Base-by-base conservation (phyloP, 2,113 vertebrate species). In the Onychostoma macrolepis region DNA sequence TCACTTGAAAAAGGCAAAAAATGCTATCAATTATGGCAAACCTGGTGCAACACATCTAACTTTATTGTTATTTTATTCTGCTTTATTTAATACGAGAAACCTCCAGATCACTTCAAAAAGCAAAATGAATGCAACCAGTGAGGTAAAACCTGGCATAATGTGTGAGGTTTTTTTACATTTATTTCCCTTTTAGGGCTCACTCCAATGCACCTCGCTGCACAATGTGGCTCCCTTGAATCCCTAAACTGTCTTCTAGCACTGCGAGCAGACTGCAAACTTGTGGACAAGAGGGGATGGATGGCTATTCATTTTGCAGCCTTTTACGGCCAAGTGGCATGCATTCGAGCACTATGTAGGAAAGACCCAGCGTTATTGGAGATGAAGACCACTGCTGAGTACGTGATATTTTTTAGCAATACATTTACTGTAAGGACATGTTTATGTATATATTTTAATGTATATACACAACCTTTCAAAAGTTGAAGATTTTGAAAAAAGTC, bases 241-340 rank as follows among this genome's bases (percentile, higher is more conserved):
- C 88, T 94, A 21, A 53, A 89, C 89, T 96, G 94, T 80, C 91
- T 96, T 6, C 92, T 96, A 4, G 90, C 90, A 24, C 91, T 93
- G 79, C 93, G 92, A 80, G 94, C 93, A 8, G 93, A 96, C 84
- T 92, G 92, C 69, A 91, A 4, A 0, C 85, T 93, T 15, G 78
- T 88, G 28, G 94, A 96, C 83, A 88, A 90, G 53, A 92, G 93
- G 85, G 95, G 95, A 75, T 96, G 95, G 95, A 91, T 94, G 91
- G 91, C 95, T 0, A 93, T 96, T 41, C 95, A 96, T 86, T 95
- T 93, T 82, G 95, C 95, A 0, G 94, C 95, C 28, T 96, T 94
- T 90, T 96, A 94, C 43, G 94, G 95, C 71, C 93, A 95, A 33
- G 91, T 95, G 69, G 85, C 94, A 67, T 94, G 95, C 45, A 77